These are phyloP conservation scores for Cataglyphis cursor DNA, from an alignment of 2,888 invertebrate species.

Conservation along the genomic window DNA sequence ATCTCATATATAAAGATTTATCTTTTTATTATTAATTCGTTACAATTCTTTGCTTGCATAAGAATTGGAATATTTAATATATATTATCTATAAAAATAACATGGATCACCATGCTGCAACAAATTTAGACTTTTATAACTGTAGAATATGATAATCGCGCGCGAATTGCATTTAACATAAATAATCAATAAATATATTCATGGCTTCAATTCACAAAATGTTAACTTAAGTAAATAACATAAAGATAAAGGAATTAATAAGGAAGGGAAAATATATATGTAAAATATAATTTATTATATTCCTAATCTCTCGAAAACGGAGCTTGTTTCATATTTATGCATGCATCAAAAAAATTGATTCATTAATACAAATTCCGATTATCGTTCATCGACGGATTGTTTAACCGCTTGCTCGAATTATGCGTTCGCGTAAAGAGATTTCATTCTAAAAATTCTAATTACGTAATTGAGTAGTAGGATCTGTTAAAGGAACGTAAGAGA, in stretches of 20 bases:
- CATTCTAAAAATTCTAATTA: slow-evolving; percentile 46
- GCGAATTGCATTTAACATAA: not conserved
- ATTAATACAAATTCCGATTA: slow-evolving; percentile 39
- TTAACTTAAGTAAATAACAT: not conserved
- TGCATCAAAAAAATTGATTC: slow-evolving; percentile 12
- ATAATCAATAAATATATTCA: not conserved
- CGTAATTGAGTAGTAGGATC: slow-evolving; percentile 91
- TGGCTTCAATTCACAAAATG: not conserved
- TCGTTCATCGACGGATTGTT: slow-evolving; percentile 6
- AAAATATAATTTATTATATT: slow-evolving; percentile 71
- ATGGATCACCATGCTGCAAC: not conserved
- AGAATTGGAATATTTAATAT: not conserved
- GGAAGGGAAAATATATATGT: slow-evolving; percentile 30
- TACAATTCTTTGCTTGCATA: not conserved
- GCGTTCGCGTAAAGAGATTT: slow-evolving; percentile 12
- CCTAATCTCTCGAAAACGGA: slow-evolving; percentile 30
- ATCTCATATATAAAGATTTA: slow-evolving; percentile 10
- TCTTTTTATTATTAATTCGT: not conserved
- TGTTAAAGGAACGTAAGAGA: slow-evolving; percentile 98
- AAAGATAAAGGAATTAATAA: not conserved
- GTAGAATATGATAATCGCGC: not conserved
- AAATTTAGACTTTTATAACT: not conserved
- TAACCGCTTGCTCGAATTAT: not conserved
- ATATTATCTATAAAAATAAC: not conserved
- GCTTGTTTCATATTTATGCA: slow-evolving; percentile 29